A percentile compares a stretch with the other conserved stretches of the same genome.
phyloP scores from a whole-genome alignment of 1,140 invertebrate genomes.

The Oncopodura yosiiana region DNA sequence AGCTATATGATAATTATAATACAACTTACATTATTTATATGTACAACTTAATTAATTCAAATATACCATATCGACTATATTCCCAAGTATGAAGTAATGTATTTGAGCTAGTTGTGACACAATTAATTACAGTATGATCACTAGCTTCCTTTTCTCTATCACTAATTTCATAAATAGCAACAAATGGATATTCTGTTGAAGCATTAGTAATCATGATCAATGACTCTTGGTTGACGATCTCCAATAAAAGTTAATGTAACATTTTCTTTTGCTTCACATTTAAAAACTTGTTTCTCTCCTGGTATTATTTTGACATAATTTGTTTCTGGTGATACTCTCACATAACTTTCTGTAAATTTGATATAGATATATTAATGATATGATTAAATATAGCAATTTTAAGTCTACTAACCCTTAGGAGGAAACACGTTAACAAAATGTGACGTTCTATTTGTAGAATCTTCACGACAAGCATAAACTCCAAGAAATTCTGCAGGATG shows the following conservation, averaged over 20 bases:
- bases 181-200: slow-evolving; percentile 6
- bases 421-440: background rate
- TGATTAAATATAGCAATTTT: background rate
- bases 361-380: background rate
- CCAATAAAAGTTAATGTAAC: slow-evolving; percentile 21
- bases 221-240: slow-evolving; percentile 17
- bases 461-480: background rate
- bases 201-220: slow-evolving; percentile 6
- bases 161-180: slow-evolving; percentile 14
- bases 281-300: slow-evolving; percentile 17
- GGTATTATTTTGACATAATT: slow-evolving; percentile 1
- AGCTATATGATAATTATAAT: background rate
- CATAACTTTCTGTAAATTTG: background rate
- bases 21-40: background rate
- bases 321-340: slow-evolving; percentile 1
- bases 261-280: slow-evolving; percentile 18
- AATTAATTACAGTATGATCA: slow-evolving; percentile 19
- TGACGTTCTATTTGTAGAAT: background rate
- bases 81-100: slow-evolving; percentile 19
- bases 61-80: slow-evolving; percentile 16
- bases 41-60: background rate
- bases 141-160: slow-evolving; percentile 1
- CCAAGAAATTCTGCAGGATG: slow-evolving; percentile 1
- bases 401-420: slow-evolving; percentile 7
- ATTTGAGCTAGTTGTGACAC: slow-evolving; percentile 11